phyloP scores from a whole-genome alignment of 30 jellyfish, hydroid and myxozoan species.

The Thelohanellus kitauei region DNA sequence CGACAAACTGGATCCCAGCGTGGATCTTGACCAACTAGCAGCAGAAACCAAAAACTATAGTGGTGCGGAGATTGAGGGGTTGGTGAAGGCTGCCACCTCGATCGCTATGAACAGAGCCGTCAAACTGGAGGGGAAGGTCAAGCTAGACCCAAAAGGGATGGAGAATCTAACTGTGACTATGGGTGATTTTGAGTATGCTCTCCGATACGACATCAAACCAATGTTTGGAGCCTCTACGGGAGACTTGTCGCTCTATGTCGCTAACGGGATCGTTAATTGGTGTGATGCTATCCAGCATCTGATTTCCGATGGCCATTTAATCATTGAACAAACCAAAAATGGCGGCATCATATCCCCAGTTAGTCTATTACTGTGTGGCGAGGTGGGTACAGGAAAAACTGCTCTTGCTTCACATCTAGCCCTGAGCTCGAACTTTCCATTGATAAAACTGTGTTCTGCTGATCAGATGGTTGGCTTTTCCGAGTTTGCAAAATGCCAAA shows the following conservation, averaged over 20 bases:
- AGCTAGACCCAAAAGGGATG: conserved; percentile 18
- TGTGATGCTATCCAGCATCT: conserved; percentile 21
- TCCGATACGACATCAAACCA: conserved; percentile 47
- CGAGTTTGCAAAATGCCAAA: conserved; percentile 78
- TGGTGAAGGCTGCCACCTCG: conserved; percentile 87
- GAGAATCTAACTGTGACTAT: conserved; percentile 16
- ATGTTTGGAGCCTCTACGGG: conserved; percentile 55
- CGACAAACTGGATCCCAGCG: conserved; percentile 18
- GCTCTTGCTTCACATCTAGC: conserved; percentile 87
- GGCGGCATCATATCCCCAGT: conserved; percentile 78
- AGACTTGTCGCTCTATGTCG: conserved; percentile 14
- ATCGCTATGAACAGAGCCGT: conserved; percentile 54
- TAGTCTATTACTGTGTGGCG: conserved; percentile 56
- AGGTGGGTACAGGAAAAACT: conserved; percentile 60
- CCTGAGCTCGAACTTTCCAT: conserved; percentile 37
- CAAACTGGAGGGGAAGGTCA: conserved; percentile 25
- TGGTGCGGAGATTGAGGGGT: conserved; percentile 93
- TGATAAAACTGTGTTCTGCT: conserved; percentile 60
- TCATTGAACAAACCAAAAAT: conserved; percentile 29
- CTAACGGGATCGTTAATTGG: conserved; percentile 37
- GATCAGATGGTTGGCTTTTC: conserved; percentile 74
- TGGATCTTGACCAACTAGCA: conserved; percentile 17
- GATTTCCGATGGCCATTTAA: conserved; percentile 27
- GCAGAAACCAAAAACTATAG: conserved; percentile 55
- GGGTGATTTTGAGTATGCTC: conserved; percentile 41